Evolutionary conservation across 2,888 invertebrate genomes (phyloP).

Genomic region (Diachrysia chrysitis): DNA sequence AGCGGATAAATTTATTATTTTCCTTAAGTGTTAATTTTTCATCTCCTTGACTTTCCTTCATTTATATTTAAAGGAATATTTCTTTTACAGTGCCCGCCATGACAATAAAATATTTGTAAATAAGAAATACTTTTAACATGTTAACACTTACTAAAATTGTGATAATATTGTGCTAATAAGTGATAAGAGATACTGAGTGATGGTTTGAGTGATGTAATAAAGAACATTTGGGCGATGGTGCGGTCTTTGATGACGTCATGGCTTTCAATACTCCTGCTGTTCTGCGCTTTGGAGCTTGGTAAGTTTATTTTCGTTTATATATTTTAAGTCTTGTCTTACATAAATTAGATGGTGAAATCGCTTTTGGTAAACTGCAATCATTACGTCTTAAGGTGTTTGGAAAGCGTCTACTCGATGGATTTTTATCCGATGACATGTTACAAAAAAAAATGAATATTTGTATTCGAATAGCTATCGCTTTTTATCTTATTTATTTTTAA

Average conservation of each 20-base stretch:
- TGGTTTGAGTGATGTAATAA: constrained; percentile 67
- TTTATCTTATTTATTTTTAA: no score
- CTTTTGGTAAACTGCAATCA: no score
- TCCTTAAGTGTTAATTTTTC: constrained; percentile 25
- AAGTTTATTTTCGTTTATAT: constrained; percentile 47
- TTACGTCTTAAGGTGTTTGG: no score
- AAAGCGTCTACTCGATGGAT: no score
- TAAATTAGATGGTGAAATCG: no score
- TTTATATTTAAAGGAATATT: constrained; percentile 10
- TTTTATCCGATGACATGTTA: no score
- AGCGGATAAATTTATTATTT: constrained; percentile 18
- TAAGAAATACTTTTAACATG: constrained; percentile 38
- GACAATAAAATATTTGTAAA: constrained; percentile 53
- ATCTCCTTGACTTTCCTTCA: constrained; percentile 7
- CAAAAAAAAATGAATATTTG: no score
- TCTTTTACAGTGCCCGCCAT: constrained; percentile 50
- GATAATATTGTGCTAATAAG: constrained; percentile 66
- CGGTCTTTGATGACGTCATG: constrained; percentile 68
- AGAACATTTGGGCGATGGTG: constrained; percentile 76
- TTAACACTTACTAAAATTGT: constrained; percentile 58
- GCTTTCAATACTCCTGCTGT: constrained; percentile 70
- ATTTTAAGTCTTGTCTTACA: no score
- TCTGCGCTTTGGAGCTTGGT: constrained; percentile 72
- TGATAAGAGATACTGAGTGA: constrained; percentile 51
- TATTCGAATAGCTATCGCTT: no score